phyloP scores from a whole-genome alignment of 2,113 vertebrate genomes.

The Telmatochromis sp. region DNA sequence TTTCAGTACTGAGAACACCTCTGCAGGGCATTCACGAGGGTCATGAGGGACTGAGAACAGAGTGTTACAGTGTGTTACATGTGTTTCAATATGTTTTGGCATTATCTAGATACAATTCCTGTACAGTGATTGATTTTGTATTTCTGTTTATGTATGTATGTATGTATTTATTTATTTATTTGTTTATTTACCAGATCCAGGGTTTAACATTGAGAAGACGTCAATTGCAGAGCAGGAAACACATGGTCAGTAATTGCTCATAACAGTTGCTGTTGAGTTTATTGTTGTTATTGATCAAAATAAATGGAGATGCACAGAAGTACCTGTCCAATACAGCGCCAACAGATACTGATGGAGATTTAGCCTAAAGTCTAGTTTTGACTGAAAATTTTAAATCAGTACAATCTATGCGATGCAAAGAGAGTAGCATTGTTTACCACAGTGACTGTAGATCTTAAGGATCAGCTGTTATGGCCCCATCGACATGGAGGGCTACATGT shows the following conservation, averaged over 20 bases:
- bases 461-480: background rate
- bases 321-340: background rate
- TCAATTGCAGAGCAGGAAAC: background rate
- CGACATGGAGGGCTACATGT: background rate
- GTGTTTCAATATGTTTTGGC: background rate
- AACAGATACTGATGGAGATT: background rate
- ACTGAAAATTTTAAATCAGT: background rate
- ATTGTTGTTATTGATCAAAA: background rate
- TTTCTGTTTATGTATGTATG: background rate
- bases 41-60: background rate
- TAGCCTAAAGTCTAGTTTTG: background rate
- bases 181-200: background rate
- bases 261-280: background rate
- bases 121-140: background rate
- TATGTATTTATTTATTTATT: rapidly evolving
- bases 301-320: background rate
- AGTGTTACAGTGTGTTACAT: background rate
- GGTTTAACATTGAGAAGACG: background rate
- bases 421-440: background rate
- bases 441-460: background rate
- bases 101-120: background rate
- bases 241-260: background rate
- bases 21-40: background rate
- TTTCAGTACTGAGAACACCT: background rate
- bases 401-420: background rate